These are phyloP conservation scores for Scelioninae gen. 2 DNA, from an alignment of 2,888 invertebrate species.

Conservation along the genomic window DNA sequence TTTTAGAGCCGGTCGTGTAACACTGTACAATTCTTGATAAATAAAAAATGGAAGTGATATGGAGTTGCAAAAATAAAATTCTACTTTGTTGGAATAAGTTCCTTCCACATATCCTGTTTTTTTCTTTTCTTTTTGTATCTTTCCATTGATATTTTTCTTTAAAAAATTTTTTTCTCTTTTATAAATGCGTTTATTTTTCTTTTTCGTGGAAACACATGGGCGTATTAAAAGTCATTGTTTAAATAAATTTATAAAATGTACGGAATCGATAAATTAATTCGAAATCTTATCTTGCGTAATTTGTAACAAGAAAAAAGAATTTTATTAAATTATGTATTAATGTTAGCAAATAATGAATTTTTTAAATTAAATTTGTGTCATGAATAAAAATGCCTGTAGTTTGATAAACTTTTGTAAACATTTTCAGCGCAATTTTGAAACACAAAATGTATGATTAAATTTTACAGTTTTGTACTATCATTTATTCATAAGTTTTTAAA, in stretches of 20 bases:
- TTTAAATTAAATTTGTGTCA: constrained; percentile 31
- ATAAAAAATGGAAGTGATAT: constrained; percentile 54
- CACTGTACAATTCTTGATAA: constrained; percentile 58
- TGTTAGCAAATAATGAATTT: constrained; percentile 21
- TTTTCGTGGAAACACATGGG: constrained; percentile 8
- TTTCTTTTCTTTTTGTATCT: constrained; percentile 6
- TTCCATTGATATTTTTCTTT: constrained; percentile 25
- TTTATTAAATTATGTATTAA: constrained; percentile 41
- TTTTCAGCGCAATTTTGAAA: constrained; percentile 33
- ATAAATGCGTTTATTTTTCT: constrained; percentile 26
- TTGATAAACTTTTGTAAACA: constrained; percentile 43
- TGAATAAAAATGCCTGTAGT: constrained; percentile 24
- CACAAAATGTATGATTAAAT: constrained; percentile 30
- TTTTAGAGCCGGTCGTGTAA: constrained; percentile 41
- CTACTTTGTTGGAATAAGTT: constrained; percentile 47
- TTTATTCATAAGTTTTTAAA: constrained; percentile 40
- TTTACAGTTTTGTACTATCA: constrained; percentile 45
- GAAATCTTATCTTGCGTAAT: constrained; percentile 24
- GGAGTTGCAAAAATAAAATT: constrained; percentile 46
- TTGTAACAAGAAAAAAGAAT: constrained; percentile 23
- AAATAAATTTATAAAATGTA: constrained; percentile 23
- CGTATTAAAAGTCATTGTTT: constrained; percentile 13
- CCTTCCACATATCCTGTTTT: constrained; percentile 34
- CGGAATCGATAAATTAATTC: constrained; percentile 17
- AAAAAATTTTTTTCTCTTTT: not conserved